Base-by-base conservation (phyloP, 2,113 vertebrate species). In the Dendropsophus ebraccatus region DNA sequence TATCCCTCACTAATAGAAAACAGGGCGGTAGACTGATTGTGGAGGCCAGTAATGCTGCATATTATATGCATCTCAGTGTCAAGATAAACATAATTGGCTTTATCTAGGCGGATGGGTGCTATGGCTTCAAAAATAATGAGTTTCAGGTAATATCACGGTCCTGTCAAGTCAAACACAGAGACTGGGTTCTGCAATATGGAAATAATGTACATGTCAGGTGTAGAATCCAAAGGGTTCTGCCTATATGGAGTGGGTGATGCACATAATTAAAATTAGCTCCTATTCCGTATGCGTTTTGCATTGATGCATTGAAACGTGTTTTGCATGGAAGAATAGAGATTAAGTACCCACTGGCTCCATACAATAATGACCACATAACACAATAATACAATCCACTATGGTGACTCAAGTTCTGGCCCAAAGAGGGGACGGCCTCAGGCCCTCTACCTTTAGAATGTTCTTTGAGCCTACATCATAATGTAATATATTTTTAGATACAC, bases 41-140 rank as follows among this genome's bases (percentile, higher is more conserved):
- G 2, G 5, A 69, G 65, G 28, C 16, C 7, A 35, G 65, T 17
- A n/a, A 73, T 23, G 13, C 13, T 45, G 19, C 23, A 45, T 45
- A 73, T 73, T 45, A 17, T 49, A 49, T 47, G 45, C 41, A 25
- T 75, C 41, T 25, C 45, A 28, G 72, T 49, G 72, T 47, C 72
- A 75, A 25, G 13, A 49, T 16, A 49, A 75, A 16, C n/a, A 47
- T 75, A 47, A 75, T 47, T 75, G 72, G 72, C 72, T 47, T 75
- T 49, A 75, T 14, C 41, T 47, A 28, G 13, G 12, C n/a, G 21
- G 41, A 75, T 16, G 45, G 41, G n/a, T 75, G 45, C 23, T n/a
- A 12, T 45, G 37, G 72, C n/a, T 49, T 2, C 72, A 75, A 45
- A 45, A 47, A 28, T 75, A 75, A 75, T 25, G 41, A 75, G 41